Evolutionary conservation across 2,113 vertebrate species (phyloP).

Genomic region (western clawed frog (Xenopus tropicalis)): UCB_Xtro_10.0 CM004443.2:128572001-128572500

Average conservation of each 20-base stretch:
- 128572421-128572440: no score
- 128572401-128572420: no score
- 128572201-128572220: conserved; percentile 85
- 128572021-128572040: no score
- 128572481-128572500: no score
- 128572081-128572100: background rate
- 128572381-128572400: no score
- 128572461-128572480: no score
- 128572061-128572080: no score
- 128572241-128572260: conserved; percentile 71
- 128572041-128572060: no score
- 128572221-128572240: conserved; percentile 89
- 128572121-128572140: conserved; percentile 57
- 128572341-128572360: conserved; percentile 24
- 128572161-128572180: conserved; percentile 64
- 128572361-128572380: no score
- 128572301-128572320: conserved; percentile 65
- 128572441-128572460: no score
- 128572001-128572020: no score
- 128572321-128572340: background rate
- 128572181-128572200: conserved; percentile 80
- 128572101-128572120: conserved; percentile 49
- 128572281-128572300: conserved; percentile 73
- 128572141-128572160: conserved; percentile 70
- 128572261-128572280: conserved; percentile 73